Evolutionary conservation across 2,888 invertebrate species (phyloP).

Genomic region (Lordiphosa andalusiaca): DNA sequence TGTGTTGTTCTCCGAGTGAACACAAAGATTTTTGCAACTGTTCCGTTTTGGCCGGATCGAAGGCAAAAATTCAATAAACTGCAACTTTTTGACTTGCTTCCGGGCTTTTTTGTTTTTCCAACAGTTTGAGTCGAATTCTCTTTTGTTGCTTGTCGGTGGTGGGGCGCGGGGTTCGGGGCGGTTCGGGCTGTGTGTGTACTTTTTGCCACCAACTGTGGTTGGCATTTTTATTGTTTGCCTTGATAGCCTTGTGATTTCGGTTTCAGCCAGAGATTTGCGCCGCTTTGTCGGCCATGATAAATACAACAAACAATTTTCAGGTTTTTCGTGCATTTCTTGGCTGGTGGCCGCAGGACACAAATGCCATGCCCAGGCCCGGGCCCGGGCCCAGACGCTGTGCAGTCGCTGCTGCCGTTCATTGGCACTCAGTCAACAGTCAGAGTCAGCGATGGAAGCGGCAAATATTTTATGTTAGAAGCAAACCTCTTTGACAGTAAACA

Average conservation of each 20-base stretch:
- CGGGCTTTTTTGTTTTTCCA: constrained; percentile 48
- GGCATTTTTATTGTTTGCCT: constrained; percentile 69
- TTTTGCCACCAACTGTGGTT: constrained; percentile 66
- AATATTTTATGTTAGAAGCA: constrained; percentile 64
- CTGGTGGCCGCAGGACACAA: constrained; percentile 69
- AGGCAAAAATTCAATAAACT: constrained; percentile 67
- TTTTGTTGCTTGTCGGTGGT: constrained; percentile 30
- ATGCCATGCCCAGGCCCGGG: constrained; percentile 43
- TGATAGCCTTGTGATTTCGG: constrained; percentile 71
- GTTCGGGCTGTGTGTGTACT: constrained; percentile 30
- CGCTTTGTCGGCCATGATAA: constrained; percentile 72
- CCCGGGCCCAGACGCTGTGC: constrained; percentile 25
- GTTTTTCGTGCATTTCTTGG: constrained; percentile 52
- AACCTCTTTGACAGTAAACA: constrained; percentile 43
- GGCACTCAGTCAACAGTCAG: constrained; percentile 29
- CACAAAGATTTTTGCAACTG: constrained; percentile 29
- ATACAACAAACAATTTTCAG: constrained; percentile 67
- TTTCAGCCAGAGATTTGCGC: constrained; percentile 54
- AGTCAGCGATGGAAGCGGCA: constrained; percentile 48
- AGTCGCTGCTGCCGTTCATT: constrained; percentile 46
- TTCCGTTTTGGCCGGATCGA: constrained; percentile 38
- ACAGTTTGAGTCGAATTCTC: constrained; percentile 18
- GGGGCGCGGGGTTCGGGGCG: constrained; percentile 27
- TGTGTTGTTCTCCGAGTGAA: not conserved
- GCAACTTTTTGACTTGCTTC: constrained; percentile 52